Evolutionary conservation across 2,888 invertebrate species (phyloP).

Genomic region (Octonoba sinensis): DNA sequence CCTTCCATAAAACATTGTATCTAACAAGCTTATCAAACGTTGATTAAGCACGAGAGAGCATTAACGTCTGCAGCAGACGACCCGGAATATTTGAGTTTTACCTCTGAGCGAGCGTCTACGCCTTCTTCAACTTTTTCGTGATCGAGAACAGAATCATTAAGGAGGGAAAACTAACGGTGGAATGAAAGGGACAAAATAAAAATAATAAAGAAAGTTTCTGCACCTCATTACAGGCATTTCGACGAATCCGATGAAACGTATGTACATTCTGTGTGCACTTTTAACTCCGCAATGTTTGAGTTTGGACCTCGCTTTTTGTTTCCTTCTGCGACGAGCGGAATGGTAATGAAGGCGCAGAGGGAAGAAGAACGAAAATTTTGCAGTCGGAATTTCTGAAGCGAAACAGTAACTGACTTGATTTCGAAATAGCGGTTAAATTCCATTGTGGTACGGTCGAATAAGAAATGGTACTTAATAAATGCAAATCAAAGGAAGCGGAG

Average conservation of each 20-base stretch:
- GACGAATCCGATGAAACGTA: conserved; percentile 20
- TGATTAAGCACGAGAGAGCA: conserved; percentile 19
- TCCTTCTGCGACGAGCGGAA: background rate
- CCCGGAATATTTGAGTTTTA: conserved; percentile 13
- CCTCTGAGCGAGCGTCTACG: background rate
- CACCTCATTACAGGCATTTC: conserved; percentile 30
- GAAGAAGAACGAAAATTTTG: background rate
- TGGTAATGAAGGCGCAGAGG: conserved; percentile 30
- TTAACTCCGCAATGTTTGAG: conserved; percentile 25
- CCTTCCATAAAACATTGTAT: conserved; percentile 33
- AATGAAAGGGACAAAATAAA: background rate
- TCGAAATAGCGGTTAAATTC: no score
- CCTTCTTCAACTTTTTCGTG: conserved; percentile 6
- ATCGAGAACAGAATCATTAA: conserved; percentile 8
- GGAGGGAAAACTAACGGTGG: background rate
- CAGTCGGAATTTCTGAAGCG: no score
- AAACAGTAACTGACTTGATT: no score
- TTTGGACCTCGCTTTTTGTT: background rate
- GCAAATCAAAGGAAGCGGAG: no score
- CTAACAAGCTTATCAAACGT: conserved; percentile 41
- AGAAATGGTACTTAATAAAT: no score
- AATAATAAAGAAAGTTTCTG: conserved; percentile 8
- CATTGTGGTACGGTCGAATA: no score
- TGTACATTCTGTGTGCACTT: conserved; percentile 21
- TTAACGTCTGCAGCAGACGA: background rate